A percentile compares a stretch with the other conserved stretches of the same genome.
Evolutionary conservation across 2,888 invertebrate genomes (phyloP).

Genomic region (Chalcosyrphus nemorum): DNA sequence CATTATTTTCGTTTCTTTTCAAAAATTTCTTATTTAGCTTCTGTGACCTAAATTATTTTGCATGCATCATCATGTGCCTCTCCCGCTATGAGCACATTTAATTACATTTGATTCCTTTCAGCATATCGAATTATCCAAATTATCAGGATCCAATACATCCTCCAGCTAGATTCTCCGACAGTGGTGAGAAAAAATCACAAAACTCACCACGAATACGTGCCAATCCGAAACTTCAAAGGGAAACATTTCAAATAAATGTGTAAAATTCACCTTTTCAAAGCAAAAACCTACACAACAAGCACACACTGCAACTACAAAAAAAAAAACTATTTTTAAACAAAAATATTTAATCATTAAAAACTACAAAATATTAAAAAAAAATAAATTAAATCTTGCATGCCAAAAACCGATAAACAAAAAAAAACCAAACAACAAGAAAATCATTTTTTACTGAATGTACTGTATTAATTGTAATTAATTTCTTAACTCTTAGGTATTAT

Average conservation of each 20-base stretch:
- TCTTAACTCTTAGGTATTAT: slow-evolving; percentile 56
- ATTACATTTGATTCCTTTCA: slow-evolving; percentile 79
- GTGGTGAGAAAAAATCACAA: slow-evolving; percentile 81
- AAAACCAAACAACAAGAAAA: slow-evolving; percentile 17
- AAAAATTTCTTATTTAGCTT: neutral
- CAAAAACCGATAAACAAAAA: slow-evolving; percentile 59
- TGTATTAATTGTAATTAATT: slow-evolving; percentile 67
- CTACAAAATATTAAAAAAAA: slow-evolving; percentile 16
- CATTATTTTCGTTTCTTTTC: neutral
- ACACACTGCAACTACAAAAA: slow-evolving; percentile 61
- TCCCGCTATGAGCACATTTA: neutral
- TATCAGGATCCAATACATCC: slow-evolving; percentile 93
- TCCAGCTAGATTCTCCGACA: slow-evolving; percentile 92
- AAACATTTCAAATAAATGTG: slow-evolving; percentile 92
- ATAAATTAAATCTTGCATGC: slow-evolving; percentile 61
- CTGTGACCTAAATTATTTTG: neutral
- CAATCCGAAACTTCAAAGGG: slow-evolving; percentile 85
- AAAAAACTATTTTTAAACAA: slow-evolving; percentile 71
- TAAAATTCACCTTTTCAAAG: slow-evolving; percentile 81
- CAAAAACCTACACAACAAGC: slow-evolving; percentile 21
- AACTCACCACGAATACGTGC: slow-evolving; percentile 82
- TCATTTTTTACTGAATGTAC: slow-evolving; percentile 63
- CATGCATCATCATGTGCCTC: neutral
- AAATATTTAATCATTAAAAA: slow-evolving; percentile 60
- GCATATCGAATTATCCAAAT: slow-evolving; percentile 90